These are phyloP conservation scores for Heterodera carotae DNA, from an alignment of 1,140 invertebrate species.

Conservation along the genomic window DNA sequence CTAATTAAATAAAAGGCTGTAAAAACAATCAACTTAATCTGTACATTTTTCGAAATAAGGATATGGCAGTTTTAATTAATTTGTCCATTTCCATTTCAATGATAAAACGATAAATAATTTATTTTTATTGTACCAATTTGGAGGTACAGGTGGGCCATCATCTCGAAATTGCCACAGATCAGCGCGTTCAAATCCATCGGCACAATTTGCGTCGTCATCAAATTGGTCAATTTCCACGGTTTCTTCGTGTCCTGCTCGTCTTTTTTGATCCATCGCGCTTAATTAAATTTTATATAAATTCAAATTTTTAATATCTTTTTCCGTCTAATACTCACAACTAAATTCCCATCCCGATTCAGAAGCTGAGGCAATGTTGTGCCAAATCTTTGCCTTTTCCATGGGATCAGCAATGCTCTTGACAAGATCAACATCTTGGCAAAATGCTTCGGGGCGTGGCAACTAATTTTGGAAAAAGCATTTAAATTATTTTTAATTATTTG, in stretches of 20 bases:
- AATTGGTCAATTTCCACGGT: not conserved
- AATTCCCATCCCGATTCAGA: conserved; percentile 68
- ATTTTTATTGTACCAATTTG: not conserved
- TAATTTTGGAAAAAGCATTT: too few relatives aligned
- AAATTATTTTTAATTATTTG: too few relatives aligned
- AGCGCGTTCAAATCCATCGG: not conserved
- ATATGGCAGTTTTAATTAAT: too few relatives aligned
- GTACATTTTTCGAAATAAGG: too few relatives aligned
- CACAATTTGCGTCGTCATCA: not conserved
- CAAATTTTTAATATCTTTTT: too few relatives aligned
- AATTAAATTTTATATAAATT: not conserved
- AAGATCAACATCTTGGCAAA: conserved; percentile 48
- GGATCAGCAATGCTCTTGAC: conserved; percentile 26
- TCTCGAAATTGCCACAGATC: not conserved
- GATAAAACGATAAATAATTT: too few relatives aligned
- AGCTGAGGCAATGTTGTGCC: conserved; percentile 63
- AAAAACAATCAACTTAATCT: too few relatives aligned
- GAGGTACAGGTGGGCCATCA: not conserved
- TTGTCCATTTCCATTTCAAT: too few relatives aligned
- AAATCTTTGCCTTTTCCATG: conserved; percentile 36
- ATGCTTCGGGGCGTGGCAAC: conserved; percentile 68
- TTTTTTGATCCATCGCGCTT: not conserved
- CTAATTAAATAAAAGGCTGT: too few relatives aligned
- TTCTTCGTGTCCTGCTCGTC: not conserved
- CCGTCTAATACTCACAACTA: conserved; percentile 54